A percentile compares a stretch with the other conserved stretches of the same genome.
phyloP scores from a whole-genome alignment of 2,113 vertebrate genomes.

The Lepus americanus region DNA sequence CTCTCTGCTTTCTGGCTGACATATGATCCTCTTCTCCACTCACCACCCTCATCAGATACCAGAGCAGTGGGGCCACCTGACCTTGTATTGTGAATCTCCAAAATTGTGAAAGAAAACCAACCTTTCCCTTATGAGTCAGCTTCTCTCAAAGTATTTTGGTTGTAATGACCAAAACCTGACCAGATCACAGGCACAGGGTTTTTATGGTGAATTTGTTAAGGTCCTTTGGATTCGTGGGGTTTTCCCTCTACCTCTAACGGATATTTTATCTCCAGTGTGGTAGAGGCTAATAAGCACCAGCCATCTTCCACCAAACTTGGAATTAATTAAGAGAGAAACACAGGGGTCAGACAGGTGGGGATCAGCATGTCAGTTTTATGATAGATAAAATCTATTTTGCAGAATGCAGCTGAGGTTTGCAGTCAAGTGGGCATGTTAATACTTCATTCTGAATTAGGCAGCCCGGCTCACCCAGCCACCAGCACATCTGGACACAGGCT shows the following conservation, averaged over 20 bases:
- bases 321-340: conserved; percentile 57
- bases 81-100: too few relatives aligned
- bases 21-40: too few relatives aligned
- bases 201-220: background rate
- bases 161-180: too few relatives aligned
- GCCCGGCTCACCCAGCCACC: background rate
- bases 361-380: background rate
- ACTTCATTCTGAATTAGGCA: conserved; percentile 26
- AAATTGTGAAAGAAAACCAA: too few relatives aligned
- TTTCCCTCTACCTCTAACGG: conserved; percentile 5
- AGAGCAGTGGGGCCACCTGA: too few relatives aligned
- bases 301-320: background rate
- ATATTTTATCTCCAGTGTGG: background rate
- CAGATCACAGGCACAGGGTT: background rate
- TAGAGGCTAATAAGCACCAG: background rate
- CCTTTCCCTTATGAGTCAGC: too few relatives aligned
- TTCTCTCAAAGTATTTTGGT: too few relatives aligned
- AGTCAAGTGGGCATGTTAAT: background rate
- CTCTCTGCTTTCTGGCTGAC: too few relatives aligned
- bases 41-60: too few relatives aligned
- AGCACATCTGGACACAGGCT: background rate
- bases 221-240: background rate
- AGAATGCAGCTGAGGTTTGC: background rate
- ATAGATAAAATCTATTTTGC: conserved; percentile 33
- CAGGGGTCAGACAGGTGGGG: background rate